These are phyloP conservation scores for Forbesichthys papilliferus DNA, from an alignment of 2,113 vertebrate species.

Conservation along the genomic window DNA sequence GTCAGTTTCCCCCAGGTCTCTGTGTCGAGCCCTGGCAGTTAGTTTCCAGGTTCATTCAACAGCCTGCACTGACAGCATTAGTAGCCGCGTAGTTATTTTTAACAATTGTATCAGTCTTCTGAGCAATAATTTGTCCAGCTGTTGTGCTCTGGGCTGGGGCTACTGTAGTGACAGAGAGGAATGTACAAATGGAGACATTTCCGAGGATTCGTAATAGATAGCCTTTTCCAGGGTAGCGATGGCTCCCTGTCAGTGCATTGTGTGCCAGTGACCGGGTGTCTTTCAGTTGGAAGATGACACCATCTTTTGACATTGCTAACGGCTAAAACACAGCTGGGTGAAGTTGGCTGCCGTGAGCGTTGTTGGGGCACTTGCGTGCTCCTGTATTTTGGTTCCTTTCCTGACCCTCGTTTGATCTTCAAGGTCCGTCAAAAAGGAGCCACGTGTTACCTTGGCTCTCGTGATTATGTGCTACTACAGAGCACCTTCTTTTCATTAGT, in stretches of 20 bases:
- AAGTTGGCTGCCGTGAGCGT: slow-evolving; percentile 13
- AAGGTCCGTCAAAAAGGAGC: slow-evolving; percentile 36
- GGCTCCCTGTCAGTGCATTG: slow-evolving; percentile 36
- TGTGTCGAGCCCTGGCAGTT: background rate
- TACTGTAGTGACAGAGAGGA: slow-evolving; percentile 42
- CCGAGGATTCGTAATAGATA: slow-evolving; percentile 46
- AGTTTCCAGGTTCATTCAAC: slow-evolving; percentile 4
- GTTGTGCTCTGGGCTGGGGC: slow-evolving; percentile 45
- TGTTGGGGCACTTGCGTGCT: background rate
- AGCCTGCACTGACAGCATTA: background rate
- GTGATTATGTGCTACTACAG: slow-evolving; percentile 56
- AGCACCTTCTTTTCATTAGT: slow-evolving; percentile 58
- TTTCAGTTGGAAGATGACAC: slow-evolving; percentile 49
- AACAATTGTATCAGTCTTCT: slow-evolving; percentile 22
- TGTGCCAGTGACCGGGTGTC: slow-evolving; percentile 11
- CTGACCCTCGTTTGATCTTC: slow-evolving; percentile 49
- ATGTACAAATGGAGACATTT: slow-evolving; percentile 55
- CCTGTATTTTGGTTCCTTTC: slow-evolving; percentile 49
- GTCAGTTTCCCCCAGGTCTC: background rate
- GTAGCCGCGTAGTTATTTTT: slow-evolving; percentile 33
- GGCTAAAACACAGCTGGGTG: slow-evolving; percentile 33
- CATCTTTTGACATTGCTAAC: slow-evolving; percentile 29
- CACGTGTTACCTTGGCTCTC: slow-evolving; percentile 42
- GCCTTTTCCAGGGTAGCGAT: slow-evolving; percentile 38
- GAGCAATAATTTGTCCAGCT: slow-evolving; percentile 38